Evolutionary conservation across 2,888 invertebrate genomes (phyloP), one percentile per base, ranked within the genome.

Genomic region (Dynastes grantii): DNA sequence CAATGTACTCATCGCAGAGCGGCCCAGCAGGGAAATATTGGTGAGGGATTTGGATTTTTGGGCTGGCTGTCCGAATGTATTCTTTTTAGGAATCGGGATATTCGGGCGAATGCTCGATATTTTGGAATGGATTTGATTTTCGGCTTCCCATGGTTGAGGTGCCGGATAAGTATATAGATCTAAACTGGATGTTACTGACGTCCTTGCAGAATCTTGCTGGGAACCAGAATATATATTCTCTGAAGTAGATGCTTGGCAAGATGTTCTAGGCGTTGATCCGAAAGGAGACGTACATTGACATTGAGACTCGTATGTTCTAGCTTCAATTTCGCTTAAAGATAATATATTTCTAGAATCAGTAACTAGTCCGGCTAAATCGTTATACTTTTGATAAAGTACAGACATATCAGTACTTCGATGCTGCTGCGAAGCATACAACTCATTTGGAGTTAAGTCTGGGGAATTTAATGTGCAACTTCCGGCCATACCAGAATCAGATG

Each of bases 401-500:
- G 81, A 80, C 83, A 86, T 85, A 78, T 86, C 85, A 58, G 82
- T 82, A 78, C 86, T 86, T 76, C 82, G 84, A 45, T 85, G 81
- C 78, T 85, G 84, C 76, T 83, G 85, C 2, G 81, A 81, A 8
- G 83, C 79, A 53, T 80, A 76, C 9, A 82, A 77, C 75, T 86
- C 86, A 79, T 85, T 84, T 1, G 82, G 77, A 65, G 85, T 84
- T n/a, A 92, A 90, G 87, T 94, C 94, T 0, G 94, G 94, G 0
- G 94, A 94, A 4, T 94, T 92, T 80, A 95, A 90, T 77, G 93
- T 93, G 85, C 94, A 95, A 88, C 95, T 95, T 37, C 96, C 96
- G 0, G 95, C 96, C 89, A 96, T 94, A 32, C 96, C 96, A 0
- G 96, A 96, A 87, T 95, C 95, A 16, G 96, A 96, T 6, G 94